These are phyloP conservation scores for Azorinus chamasolen DNA, from an alignment of 2,888 invertebrate species.

Conservation along the genomic window DNA sequence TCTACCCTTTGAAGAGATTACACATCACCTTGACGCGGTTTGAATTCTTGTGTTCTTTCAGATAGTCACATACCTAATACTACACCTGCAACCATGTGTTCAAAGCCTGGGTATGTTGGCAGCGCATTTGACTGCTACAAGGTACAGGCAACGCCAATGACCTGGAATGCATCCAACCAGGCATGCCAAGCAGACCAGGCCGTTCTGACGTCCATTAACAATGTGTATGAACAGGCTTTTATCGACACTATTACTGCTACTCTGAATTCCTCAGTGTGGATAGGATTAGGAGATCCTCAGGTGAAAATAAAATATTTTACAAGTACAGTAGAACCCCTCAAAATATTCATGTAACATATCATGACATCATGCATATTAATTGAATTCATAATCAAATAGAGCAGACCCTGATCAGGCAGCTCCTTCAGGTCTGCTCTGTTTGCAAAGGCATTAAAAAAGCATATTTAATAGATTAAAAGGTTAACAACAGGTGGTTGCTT, in stretches of 20 bases:
- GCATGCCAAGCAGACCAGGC: slow-evolving; percentile 48
- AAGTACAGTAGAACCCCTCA: too few species aligned
- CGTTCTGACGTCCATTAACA: slow-evolving; percentile 55
- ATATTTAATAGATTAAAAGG: neutral
- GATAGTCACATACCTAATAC: slow-evolving; percentile 11
- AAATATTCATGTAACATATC: too few species aligned
- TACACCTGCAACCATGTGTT: slow-evolving; percentile 27
- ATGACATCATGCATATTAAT: too few species aligned
- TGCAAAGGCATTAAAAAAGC: neutral
- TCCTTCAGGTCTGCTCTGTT: neutral
- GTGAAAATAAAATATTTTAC: too few species aligned
- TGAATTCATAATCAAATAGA: too few species aligned
- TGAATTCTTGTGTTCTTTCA: slow-evolving; percentile 5
- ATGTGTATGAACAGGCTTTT: slow-evolving; percentile 56
- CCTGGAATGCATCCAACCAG: slow-evolving; percentile 61
- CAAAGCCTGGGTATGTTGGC: slow-evolving; percentile 25
- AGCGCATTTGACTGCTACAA: slow-evolving; percentile 51
- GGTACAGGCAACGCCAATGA: slow-evolving; percentile 32
- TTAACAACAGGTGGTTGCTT: too few species aligned
- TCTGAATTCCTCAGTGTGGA: slow-evolving; percentile 49
- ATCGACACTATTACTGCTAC: slow-evolving; percentile 38
- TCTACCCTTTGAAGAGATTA: too few species aligned
- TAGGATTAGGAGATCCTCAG: slow-evolving; percentile 46
- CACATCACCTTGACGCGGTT: too few species aligned
- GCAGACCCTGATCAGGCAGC: too few species aligned